Evolutionary conservation across 1,140 invertebrate species (phyloP).

Genomic region (Microplitis demolitor): DNA sequence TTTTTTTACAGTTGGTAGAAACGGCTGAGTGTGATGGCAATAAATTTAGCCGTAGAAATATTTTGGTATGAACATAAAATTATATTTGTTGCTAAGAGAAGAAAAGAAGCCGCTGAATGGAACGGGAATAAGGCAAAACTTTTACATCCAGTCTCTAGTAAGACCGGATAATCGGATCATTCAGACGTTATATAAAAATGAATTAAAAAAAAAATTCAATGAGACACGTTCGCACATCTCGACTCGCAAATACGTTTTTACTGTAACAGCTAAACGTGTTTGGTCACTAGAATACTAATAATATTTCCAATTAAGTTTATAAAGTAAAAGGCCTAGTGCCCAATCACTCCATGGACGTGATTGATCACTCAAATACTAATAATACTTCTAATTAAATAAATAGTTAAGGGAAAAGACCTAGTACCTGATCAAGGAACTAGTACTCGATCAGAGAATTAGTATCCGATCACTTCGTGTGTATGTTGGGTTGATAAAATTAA

Average conservation of each 20-base stretch:
- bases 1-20: too few relatives aligned
- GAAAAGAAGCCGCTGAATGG: too few relatives aligned
- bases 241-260: not conserved
- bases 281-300: slow-evolving; percentile 10
- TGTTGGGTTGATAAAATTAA: too few relatives aligned
- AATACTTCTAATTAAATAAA: too few relatives aligned
- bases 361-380: too few relatives aligned
- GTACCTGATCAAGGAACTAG: too few relatives aligned
- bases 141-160: slow-evolving; percentile 40
- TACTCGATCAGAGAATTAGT: too few relatives aligned
- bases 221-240: slow-evolving; percentile 19
- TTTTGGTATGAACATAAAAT: slow-evolving; percentile 24
- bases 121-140: slow-evolving; percentile 39
- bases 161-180: slow-evolving; percentile 50
- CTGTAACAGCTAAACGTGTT: not conserved
- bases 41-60: slow-evolving; percentile 23
- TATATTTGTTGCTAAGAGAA: slow-evolving; percentile 36
- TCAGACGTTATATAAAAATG: slow-evolving; percentile 35
- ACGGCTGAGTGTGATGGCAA: not conserved
- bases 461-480: too few relatives aligned
- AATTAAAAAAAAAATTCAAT: slow-evolving; percentile 21
- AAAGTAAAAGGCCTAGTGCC: too few relatives aligned
- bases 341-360: too few relatives aligned
- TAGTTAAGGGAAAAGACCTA: too few relatives aligned
- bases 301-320: not conserved